Evolutionary conservation across 1,140 invertebrate species (phyloP).

Genomic region (Halotydeus destructor): DNA sequence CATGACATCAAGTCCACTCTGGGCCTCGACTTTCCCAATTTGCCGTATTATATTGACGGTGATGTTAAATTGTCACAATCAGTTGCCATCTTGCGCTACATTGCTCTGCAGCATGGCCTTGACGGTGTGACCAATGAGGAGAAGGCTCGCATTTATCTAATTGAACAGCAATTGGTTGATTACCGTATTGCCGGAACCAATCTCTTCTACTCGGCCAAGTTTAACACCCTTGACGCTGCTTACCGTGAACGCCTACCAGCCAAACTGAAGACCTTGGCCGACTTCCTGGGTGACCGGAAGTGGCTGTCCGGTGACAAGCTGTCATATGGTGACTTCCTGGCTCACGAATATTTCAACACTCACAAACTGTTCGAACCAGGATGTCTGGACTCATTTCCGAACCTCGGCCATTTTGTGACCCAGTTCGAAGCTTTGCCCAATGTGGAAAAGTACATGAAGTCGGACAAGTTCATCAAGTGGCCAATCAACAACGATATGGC

Average conservation of each 20-base stretch:
- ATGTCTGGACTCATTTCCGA: constrained; percentile 24
- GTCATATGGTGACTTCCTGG: constrained; percentile 29
- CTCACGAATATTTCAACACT: constrained; percentile 30
- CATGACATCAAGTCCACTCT: constrained; percentile 20
- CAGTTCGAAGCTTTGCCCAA: constrained; percentile 23
- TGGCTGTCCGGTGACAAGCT: constrained; percentile 29
- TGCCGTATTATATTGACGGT: constrained; percentile 19
- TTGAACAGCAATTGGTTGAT: constrained; percentile 27
- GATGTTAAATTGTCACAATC: constrained; percentile 23
- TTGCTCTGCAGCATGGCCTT: constrained; percentile 23
- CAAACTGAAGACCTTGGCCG: constrained; percentile 23
- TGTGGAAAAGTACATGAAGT: constrained; percentile 25
- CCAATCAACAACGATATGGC: constrained; percentile 10
- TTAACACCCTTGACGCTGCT: too few relatives aligned
- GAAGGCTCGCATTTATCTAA: constrained; percentile 24
- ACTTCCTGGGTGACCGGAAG: constrained; percentile 25
- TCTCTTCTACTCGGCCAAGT: too few relatives aligned
- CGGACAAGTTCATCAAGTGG: constrained; percentile 22
- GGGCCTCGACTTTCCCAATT: constrained; percentile 23
- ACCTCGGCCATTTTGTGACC: constrained; percentile 24
- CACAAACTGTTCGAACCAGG: constrained; percentile 23
- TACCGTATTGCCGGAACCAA: too few relatives aligned
- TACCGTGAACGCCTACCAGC: constrained; percentile 20
- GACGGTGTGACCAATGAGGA: constrained; percentile 27
- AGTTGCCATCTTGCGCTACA: constrained; percentile 29